Evolutionary conservation across 2,113 vertebrate species (phyloP), one percentile per base, ranked within the genome.

Genomic region (Plectropomus leopardus): DNA sequence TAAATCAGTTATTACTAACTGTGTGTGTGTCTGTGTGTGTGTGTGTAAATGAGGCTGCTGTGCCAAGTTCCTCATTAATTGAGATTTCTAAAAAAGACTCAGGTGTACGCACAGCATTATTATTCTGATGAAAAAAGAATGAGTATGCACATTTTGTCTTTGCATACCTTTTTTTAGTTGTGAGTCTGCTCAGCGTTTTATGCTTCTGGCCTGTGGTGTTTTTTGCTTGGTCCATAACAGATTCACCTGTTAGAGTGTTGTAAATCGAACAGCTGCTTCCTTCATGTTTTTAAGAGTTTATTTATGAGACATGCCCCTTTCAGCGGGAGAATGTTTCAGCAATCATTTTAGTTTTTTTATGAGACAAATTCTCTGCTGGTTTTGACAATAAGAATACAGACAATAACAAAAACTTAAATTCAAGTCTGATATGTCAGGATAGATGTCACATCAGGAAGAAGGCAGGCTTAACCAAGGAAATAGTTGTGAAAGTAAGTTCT

Each of bases 181-280:
- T 36, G 34, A 36, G 9, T 36, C 34, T 9, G 9, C 36, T 10
- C 36, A 40, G 36, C 8, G 36, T 40, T 40, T 40, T 10, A 40
- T 9, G 36, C 36, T 2, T 10, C 36, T 40, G 36, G 36, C 36
- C 36, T 10, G 8, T 40, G 32, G 32, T 51, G 28, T 40, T 40
- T 40, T n/a, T 21, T 5, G 8, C 42, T 10, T 32, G 19, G 7
- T 47, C 45, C 55, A 24, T 19, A 60, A 36, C n/a, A 2, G 21
- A 72, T 34, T 59, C 2, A 57, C 45, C 47, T 23, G 44, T 59
- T 28, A 70, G 23, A 30, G 26, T 48, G 10, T 28, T 60, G 10
- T n/a, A 63, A 55, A 63, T 68, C 36, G 17, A 17, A 7, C 17
- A 19, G 50, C 54, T 73, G 55, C 70, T 61, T 60, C 15, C n/a